Conservation (phyloP, 2,797 vertebrate genomes). For the Centropyge bicolor region DNA sequence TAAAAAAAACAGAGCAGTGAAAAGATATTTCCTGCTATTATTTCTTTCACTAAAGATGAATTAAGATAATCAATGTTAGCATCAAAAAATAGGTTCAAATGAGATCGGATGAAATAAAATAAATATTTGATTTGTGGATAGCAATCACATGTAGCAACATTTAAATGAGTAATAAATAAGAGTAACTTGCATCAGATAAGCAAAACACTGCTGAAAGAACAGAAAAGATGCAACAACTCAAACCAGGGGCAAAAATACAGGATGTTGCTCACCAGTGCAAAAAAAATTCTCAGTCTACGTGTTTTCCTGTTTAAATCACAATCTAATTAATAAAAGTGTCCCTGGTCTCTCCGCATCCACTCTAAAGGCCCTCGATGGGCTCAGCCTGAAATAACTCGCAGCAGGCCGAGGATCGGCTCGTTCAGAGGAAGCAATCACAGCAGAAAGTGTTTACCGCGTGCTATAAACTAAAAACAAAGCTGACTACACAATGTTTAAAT, state of each 20-base stretch:
- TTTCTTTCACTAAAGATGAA: background rate
- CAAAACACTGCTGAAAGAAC: background rate
- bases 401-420: conserved; percentile 9
- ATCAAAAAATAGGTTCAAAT: background rate
- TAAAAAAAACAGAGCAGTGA: background rate
- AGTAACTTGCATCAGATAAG: background rate
- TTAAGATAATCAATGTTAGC: background rate
- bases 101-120: background rate
- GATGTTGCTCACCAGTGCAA: background rate
- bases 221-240: background rate
- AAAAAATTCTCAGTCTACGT: background rate
- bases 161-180: background rate
- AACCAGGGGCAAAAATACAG: background rate
- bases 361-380: background rate
- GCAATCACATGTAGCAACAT: background rate
- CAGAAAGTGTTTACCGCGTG: conserved; percentile 21
- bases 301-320: background rate
- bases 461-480: conserved; percentile 44
- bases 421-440: conserved; percentile 22
- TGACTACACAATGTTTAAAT: conserved; percentile 43
- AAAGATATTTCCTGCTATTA: background rate
- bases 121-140: background rate
- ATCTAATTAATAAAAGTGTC: background rate
- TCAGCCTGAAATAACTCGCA: conserved; percentile 4
- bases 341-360: background rate